Evolutionary conservation across 1,140 invertebrate genomes (phyloP).

Genomic region (Calliphora vicina): DNA sequence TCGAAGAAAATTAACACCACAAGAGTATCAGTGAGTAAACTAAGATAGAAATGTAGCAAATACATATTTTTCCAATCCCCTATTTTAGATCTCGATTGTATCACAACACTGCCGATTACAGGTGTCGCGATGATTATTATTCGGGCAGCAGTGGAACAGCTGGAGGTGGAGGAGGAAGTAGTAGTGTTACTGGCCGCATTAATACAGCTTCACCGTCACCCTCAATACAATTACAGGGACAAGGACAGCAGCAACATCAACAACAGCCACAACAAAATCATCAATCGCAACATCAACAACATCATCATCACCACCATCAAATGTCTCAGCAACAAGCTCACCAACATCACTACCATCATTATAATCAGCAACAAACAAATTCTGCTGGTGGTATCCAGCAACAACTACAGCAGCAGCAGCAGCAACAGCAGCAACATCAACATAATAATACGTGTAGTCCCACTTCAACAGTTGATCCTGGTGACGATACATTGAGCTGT

Average conservation of each 20-base stretch:
- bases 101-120: conserved; percentile 56
- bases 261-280: conserved; percentile 43
- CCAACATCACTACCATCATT: conserved; percentile 17
- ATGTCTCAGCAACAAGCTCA: conserved; percentile 37
- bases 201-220: conserved; percentile 36
- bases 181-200: conserved; percentile 38
- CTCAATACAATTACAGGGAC: conserved; percentile 38
- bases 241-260: conserved; percentile 43
- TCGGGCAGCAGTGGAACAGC: conserved; percentile 33
- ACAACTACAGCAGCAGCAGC: conserved; percentile 36
- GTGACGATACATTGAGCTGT: conserved; percentile 45
- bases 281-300: conserved; percentile 44
- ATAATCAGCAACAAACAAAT: conserved; percentile 17
- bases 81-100: conserved; percentile 54
- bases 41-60: neutral
- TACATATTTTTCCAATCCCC: neutral
- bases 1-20: conserved; percentile 56
- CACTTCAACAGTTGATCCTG: conserved; percentile 44
- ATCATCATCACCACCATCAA: conserved; percentile 40
- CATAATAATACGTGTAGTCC: conserved; percentile 45
- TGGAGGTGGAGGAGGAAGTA: neutral
- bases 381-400: conserved; percentile 41
- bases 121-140: conserved; percentile 60
- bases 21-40: conserved; percentile 59
- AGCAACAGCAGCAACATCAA: conserved; percentile 48